Base-by-base conservation (phyloP, 1,140 invertebrate genomes). In the Lanistes nyassanus region DNA sequence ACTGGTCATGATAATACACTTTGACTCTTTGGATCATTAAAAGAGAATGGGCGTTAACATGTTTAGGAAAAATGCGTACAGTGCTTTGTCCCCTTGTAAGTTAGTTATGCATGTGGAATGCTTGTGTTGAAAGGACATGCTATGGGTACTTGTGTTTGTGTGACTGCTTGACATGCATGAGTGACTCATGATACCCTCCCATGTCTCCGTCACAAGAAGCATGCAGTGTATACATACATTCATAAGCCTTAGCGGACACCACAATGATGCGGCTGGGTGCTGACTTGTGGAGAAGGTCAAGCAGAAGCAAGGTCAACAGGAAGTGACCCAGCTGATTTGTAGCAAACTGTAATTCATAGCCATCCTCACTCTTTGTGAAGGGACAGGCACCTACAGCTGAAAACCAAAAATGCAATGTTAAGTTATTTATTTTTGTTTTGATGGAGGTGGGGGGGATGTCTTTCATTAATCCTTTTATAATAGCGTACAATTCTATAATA, bases 251-350 rank as follows among this genome's bases (percentile, higher is more conserved):
- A 23, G 78, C 79, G 26, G 81, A 79, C 4, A 86, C 80, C 60
- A 75, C 82, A 36, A 86, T 58, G 36, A 86, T 81, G 31, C 85
- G 74, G 65, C 83, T 82, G 34, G 85, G 84, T 29, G 83, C 76
- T 6, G 83, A 86, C 47, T 80, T 77, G 76, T 86, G 81, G 1
- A 86, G 47, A 13, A 75, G 56, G 65, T 82, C 82, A n/a, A 86
- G 42, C 4, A 86, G 65, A 36, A 85, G 75, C 60, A 84, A 81
- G 36, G 84, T 86, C 23, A 86, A 72, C 1, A 86, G 74, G 72
- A 86, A 86, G 70, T 86, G 84, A 34, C 85, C 84, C 23, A 85
- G 77, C 53, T 85, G 81, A 67, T 85, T 85, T 16, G 76, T 75
- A 26, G 76, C 84, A 72, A 85, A 81, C 60, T 82, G 80, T 56